Evolutionary conservation across 2,888 invertebrate genomes (phyloP).

Genomic region (Phlogophora meticulosa): DNA sequence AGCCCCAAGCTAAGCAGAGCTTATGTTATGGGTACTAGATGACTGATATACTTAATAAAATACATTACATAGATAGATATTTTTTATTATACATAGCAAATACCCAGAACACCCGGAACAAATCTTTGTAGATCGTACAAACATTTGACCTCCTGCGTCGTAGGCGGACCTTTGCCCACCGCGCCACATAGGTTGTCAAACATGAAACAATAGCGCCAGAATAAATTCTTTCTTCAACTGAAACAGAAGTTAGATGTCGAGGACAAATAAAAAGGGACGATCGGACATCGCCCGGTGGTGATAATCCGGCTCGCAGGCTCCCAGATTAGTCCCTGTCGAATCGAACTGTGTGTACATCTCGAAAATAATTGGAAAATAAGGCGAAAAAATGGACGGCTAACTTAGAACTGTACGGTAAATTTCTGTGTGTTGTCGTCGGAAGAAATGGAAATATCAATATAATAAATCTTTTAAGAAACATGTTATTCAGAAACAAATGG

Average conservation of each 20-base stretch:
- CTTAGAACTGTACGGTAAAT: conserved; percentile 1
- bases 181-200: too few relatives aligned
- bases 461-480: background rate
- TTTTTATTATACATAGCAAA: too few relatives aligned
- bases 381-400: conserved; percentile 29
- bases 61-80: too few relatives aligned
- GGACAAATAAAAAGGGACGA: conserved; percentile 25
- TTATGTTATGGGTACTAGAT: too few relatives aligned
- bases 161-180: too few relatives aligned
- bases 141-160: too few relatives aligned
- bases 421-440: background rate
- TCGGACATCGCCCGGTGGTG: conserved; percentile 18
- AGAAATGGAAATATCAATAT: background rate
- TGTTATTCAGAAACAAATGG: background rate
- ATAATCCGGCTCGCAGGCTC: conserved; percentile 41
- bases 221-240: background rate
- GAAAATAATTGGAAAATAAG: conserved; percentile 60
- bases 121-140: too few relatives aligned
- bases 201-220: background rate
- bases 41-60: too few relatives aligned
- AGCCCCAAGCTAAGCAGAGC: too few relatives aligned
- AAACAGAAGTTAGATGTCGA: conserved; percentile 23
- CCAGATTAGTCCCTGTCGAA: conserved; percentile 39
- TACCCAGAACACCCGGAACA: too few relatives aligned
- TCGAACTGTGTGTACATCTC: conserved; percentile 34